phyloP scores from a whole-genome alignment of 1,140 invertebrate species.

The Galendromus occidentalis region DNA sequence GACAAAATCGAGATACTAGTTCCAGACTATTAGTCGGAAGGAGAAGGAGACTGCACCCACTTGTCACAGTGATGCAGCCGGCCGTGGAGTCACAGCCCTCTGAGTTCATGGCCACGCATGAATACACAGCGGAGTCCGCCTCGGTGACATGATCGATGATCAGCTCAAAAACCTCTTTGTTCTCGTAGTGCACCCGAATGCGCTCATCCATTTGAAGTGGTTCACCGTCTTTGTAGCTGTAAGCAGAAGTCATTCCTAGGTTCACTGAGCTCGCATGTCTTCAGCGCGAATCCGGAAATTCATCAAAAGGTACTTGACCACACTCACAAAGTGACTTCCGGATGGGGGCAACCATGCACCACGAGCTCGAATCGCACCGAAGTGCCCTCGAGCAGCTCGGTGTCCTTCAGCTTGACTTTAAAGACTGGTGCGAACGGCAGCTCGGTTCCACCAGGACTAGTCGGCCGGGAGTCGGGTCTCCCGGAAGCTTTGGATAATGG shows the following conservation, averaged over 20 bases:
- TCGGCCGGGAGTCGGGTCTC: constrained; percentile 20
- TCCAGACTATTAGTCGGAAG: background rate
- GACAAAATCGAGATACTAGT: background rate
- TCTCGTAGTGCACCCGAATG: constrained; percentile 45
- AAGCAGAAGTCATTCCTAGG: constrained; percentile 11
- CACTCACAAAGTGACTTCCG: constrained; percentile 62
- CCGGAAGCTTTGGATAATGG: constrained; percentile 15
- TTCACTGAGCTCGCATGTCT: background rate
- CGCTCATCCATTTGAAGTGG: constrained; percentile 47
- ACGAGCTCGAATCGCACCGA: constrained; percentile 72
- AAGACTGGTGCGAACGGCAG: constrained; percentile 36
- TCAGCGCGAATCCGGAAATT: background rate
- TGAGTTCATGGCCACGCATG: constrained; percentile 62
- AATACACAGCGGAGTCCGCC: constrained; percentile 66
- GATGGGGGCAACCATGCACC: constrained; percentile 62
- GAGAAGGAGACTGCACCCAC: constrained; percentile 30
- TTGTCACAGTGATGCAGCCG: constrained; percentile 53
- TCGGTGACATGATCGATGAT: constrained; percentile 59
- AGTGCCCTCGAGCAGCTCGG: constrained; percentile 63
- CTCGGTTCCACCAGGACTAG: constrained; percentile 23
- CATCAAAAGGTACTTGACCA: background rate
- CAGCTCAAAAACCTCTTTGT: constrained; percentile 68
- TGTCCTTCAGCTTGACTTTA: constrained; percentile 57
- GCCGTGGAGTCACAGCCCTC: constrained; percentile 54
- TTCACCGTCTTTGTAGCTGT: constrained; percentile 59